A percentile compares a stretch with the other conserved stretches of the same genome.
phyloP scores from a whole-genome alignment of 1,140 invertebrate genomes.

The Bursaphelenchus mucronatus region DNA sequence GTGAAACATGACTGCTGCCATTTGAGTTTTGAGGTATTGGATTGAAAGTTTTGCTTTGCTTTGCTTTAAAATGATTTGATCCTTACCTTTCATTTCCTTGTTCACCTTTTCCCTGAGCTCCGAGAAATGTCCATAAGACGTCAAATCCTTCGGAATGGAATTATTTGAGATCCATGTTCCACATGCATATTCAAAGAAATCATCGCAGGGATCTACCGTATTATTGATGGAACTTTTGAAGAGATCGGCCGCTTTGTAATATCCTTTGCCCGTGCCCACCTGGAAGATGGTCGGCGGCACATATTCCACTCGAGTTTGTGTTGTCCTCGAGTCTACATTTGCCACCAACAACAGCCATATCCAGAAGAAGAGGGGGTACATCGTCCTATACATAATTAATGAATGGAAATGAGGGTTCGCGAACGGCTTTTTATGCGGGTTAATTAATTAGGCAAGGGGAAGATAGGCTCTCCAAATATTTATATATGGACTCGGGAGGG shows the following conservation, averaged over 20 bases:
- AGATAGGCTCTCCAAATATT: too few species aligned
- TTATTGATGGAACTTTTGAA: conserved; percentile 42
- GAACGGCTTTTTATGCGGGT: too few species aligned
- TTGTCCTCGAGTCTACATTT: neutral
- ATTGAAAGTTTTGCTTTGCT: neutral
- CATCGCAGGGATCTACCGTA: conserved; percentile 50
- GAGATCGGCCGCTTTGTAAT: conserved; percentile 46
- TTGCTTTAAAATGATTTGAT: too few species aligned
- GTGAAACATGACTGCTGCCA: too few species aligned
- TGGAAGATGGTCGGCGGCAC: conserved; percentile 30
- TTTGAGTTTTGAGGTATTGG: too few species aligned
- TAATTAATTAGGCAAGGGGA: too few species aligned
- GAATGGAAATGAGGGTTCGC: too few species aligned
- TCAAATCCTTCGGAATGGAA: conserved; percentile 44
- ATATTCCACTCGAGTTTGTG: conserved; percentile 17
- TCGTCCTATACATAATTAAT: too few species aligned
- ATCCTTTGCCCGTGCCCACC: conserved; percentile 33
- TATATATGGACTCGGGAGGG: too few species aligned
- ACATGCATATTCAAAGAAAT: conserved; percentile 49
- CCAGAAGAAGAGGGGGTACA: too few species aligned
- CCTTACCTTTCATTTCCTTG: conserved; percentile 34
- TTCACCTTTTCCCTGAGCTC: conserved; percentile 47
- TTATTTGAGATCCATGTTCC: conserved; percentile 41
- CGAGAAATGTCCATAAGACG: conserved; percentile 47
- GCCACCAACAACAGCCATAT: too few species aligned